Conservation (phyloP, 2,113 vertebrate genomes). For the Spilogale gracilis region DNA sequence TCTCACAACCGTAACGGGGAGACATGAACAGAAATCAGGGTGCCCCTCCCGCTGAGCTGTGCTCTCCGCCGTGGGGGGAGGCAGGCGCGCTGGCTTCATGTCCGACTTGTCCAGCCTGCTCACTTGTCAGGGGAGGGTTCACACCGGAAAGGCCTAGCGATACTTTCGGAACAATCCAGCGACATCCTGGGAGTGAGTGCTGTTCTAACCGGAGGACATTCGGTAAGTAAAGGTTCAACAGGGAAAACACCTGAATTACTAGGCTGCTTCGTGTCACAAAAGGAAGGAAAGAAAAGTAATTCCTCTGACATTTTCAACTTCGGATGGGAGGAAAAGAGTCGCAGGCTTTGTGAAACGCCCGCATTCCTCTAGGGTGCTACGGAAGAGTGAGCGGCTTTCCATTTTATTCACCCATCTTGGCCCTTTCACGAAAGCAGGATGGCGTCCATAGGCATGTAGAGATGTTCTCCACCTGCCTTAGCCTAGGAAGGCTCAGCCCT, state of each 20-base stretch:
- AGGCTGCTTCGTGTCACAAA: background rate
- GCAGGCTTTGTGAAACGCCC: background rate
- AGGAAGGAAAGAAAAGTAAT: background rate
- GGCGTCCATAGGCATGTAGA: no score
- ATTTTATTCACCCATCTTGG: no score
- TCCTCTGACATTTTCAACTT: background rate
- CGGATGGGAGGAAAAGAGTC: background rate
- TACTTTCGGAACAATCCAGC: no score
- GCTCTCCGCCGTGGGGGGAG: background rate
- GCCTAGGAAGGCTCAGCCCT: fast-evolving
- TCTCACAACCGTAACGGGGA: background rate
- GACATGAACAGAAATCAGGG: fast-evolving
- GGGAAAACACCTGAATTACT: background rate
- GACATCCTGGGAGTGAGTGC: background rate
- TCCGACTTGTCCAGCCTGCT: background rate
- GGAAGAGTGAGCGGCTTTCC: background rate
- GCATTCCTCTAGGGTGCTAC: background rate
- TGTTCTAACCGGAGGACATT: background rate
- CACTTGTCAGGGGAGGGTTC: fast-evolving
- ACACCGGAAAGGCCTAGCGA: fast-evolving
- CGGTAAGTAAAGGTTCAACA: background rate
- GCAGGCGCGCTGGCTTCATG: background rate
- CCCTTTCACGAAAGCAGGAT: no score
- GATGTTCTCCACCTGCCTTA: no score
- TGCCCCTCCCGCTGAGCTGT: background rate